A percentile compares a stretch with the other conserved stretches of the same genome.
Conservation (phyloP, 2,113 vertebrate genomes). For the Saimiri boliviensis region DNA sequence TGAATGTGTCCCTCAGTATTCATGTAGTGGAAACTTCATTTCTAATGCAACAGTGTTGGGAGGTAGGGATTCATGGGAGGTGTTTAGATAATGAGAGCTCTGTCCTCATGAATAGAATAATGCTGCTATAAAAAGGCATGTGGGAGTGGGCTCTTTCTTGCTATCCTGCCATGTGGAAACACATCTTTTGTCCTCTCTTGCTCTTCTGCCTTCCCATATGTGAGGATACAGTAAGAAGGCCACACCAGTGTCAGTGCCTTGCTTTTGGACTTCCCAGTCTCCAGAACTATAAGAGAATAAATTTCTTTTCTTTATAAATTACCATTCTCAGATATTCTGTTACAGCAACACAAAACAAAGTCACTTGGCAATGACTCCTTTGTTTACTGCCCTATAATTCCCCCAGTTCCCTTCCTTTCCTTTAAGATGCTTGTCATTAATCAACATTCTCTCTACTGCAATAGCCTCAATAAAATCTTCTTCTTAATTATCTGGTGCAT, state of each 20-base stretch:
- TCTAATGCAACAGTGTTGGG: too few relatives aligned
- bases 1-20: not conserved
- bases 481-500: not conserved
- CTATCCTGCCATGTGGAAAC: not conserved
- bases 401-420: not conserved
- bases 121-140: not conserved
- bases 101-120: not conserved
- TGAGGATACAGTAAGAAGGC: not conserved
- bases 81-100: not conserved
- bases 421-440: not conserved
- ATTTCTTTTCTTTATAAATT: not conserved
- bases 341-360: not conserved
- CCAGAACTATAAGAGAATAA: not conserved
- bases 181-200: not conserved
- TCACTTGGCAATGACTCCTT: not conserved
- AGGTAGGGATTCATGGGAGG: not conserved
- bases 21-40: not conserved
- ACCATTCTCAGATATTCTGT: not conserved
- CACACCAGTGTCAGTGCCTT: not conserved
- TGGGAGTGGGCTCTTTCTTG: not conserved
- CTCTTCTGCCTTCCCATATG: not conserved
- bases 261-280: not conserved
- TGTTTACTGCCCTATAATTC: not conserved
- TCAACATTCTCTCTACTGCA: not conserved
- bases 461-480: not conserved